These are phyloP conservation scores for Papilio elwesi DNA, from an alignment of 2,888 invertebrate genomes.

Conservation along the genomic window DNA sequence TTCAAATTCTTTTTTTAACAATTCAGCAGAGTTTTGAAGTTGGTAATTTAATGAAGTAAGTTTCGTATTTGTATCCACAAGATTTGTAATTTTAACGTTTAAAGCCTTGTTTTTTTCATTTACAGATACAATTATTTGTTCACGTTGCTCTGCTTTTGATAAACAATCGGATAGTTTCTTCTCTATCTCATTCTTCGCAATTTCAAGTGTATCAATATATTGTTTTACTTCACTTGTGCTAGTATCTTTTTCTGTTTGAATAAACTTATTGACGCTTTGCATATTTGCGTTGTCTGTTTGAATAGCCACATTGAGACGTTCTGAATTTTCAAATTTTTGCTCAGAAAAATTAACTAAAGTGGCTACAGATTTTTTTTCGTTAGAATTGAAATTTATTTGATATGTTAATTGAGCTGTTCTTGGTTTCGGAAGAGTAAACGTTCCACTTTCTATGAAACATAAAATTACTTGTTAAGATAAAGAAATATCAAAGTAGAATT, in stretches of 20 bases:
- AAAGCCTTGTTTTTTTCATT: slow-evolving; percentile 69
- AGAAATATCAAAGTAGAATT: background rate
- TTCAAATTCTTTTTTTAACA: slow-evolving; percentile 57
- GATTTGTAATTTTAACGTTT: slow-evolving; percentile 59
- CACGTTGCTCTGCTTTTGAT: slow-evolving; percentile 59
- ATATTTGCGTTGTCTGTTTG: slow-evolving; percentile 58
- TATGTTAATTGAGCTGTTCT: slow-evolving; percentile 26
- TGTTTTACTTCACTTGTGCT: slow-evolving; percentile 50
- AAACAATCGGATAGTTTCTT: slow-evolving; percentile 54
- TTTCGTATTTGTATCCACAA: slow-evolving; percentile 60
- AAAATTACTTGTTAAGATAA: slow-evolving; percentile 3
- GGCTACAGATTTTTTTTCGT: slow-evolving; percentile 18
- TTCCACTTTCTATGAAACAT: slow-evolving; percentile 64
- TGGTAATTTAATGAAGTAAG: slow-evolving; percentile 61
- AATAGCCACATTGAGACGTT: slow-evolving; percentile 50
- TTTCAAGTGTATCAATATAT: slow-evolving; percentile 52
- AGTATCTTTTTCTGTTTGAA: slow-evolving; percentile 64
- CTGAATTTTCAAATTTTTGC: slow-evolving; percentile 42
- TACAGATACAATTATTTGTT: slow-evolving; percentile 61
- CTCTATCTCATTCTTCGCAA: slow-evolving; percentile 57
- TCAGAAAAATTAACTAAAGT: slow-evolving; percentile 29
- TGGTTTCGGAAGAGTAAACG: slow-evolving; percentile 66
- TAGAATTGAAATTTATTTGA: slow-evolving; percentile 13
- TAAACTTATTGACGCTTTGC: slow-evolving; percentile 49
- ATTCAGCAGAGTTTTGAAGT: slow-evolving; percentile 55